Evolutionary conservation across 2,113 vertebrate genomes (phyloP).

Genomic region (Peromyscus leucopus): DNA sequence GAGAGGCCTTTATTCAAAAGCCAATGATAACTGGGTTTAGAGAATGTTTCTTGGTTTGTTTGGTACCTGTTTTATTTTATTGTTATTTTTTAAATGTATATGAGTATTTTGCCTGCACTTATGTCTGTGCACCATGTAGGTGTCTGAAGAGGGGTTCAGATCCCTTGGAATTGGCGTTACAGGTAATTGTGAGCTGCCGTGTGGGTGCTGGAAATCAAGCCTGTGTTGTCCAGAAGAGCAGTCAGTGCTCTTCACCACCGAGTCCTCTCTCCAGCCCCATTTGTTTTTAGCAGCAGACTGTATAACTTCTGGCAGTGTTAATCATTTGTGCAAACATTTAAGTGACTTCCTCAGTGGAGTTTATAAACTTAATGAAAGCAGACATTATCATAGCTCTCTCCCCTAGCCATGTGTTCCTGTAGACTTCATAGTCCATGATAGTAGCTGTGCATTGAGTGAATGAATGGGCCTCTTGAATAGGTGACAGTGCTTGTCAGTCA

Average conservation of each 20-base stretch:
- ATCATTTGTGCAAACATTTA: conserved; percentile 33
- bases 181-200: not conserved
- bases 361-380: conserved; percentile 32
- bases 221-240: not conserved
- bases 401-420: not conserved
- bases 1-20: conserved; percentile 46
- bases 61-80: conserved; percentile 19
- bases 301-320: conserved; percentile 26
- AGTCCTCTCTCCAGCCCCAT: not conserved
- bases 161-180: not conserved
- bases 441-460: conserved; percentile 25
- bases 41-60: conserved; percentile 24
- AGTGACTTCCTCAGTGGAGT: conserved; percentile 12
- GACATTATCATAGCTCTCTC: conserved; percentile 25
- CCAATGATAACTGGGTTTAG: conserved; percentile 38
- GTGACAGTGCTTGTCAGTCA: conserved; percentile 31
- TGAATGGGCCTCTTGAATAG: not conserved
- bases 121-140: not conserved
- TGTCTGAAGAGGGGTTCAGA: not conserved
- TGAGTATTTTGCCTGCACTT: not conserved
- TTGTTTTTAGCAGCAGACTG: conserved; percentile 24
- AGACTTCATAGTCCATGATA: not conserved
- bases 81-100: not conserved
- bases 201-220: not conserved
- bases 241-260: no score